Evolutionary conservation across 1,140 invertebrate species (phyloP), one percentile per base, ranked within the genome.

Genomic region (Brachionus angularis): DNA sequence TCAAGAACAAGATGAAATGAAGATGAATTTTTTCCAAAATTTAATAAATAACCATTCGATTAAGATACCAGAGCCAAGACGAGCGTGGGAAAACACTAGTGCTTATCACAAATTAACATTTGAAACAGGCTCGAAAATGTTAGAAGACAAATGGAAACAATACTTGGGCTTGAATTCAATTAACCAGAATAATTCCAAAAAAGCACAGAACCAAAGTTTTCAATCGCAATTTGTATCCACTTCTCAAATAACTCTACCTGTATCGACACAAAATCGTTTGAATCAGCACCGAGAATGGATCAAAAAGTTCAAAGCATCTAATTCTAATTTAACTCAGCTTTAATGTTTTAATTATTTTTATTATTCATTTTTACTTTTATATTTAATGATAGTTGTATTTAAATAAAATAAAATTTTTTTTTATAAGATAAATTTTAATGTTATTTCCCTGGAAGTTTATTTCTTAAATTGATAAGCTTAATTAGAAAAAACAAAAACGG

Each of bases 281-380:
- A 50, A 67, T 67, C 62, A 67, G 5, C 62, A 67, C 31, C 14
- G 62, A n/a, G 42, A 67, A 21, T 67, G 62, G 62, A 46, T 67
- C 12, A 46, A 18, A 33, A 39, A 67, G 47, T 67, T 67, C 47
- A 67, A 50, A 67, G 53, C 53, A 58, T 58, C 33, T 58, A 34
- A 34, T 58, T 31, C 53, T 39, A 58, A 58, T 58, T 39, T 58
- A 10, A 58, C 18, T 39, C 39, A 58, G n/a, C n/a, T n/a, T n/a
- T n/a, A 58, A 33, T 39, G 33, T 21, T 58, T 58, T 42, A 58
- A 39, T 42, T 39, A 39, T 23, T 58, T 36, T 58, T 36, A 46
- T 10, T 46, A 1, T 31, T 14, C 16, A 14, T 50, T 27, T 52
- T 49, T 3, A 27, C 27, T 25, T 12, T 52, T n/a, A n/a, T 52